Evolutionary conservation across 1,140 invertebrate genomes (phyloP).

Genomic region (Spodoptera litura): DNA sequence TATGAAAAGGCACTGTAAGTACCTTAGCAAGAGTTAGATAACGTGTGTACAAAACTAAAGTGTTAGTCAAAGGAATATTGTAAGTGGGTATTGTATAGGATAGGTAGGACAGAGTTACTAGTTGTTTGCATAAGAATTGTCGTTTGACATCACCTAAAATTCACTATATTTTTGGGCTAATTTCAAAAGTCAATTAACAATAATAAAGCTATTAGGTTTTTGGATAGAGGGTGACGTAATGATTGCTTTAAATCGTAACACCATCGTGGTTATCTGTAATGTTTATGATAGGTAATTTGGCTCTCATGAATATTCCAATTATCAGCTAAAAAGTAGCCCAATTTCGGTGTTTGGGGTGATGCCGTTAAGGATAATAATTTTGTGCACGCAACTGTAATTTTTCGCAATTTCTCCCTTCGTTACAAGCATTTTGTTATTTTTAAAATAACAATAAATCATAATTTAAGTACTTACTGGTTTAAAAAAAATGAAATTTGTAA

Average conservation of each 20-base stretch:
- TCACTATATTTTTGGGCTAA: too few relatives aligned
- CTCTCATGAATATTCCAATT: too few relatives aligned
- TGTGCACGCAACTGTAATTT: neutral
- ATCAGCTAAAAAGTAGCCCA: too few relatives aligned
- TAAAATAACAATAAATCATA: slow-evolving; percentile 37
- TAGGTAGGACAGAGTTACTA: slow-evolving; percentile 4
- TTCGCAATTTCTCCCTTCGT: slow-evolving; percentile 3
- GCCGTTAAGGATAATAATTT: too few relatives aligned
- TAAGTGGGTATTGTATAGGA: slow-evolving; percentile 31
- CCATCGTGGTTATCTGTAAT: too few relatives aligned
- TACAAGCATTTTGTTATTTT: slow-evolving; percentile 54
- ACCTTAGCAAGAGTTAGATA: slow-evolving; percentile 36
- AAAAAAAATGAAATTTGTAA: neutral
- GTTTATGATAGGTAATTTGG: too few relatives aligned
- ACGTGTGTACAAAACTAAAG: slow-evolving; percentile 52
- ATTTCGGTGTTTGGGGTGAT: too few relatives aligned
- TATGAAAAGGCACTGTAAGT: slow-evolving; percentile 24
- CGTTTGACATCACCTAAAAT: too few relatives aligned
- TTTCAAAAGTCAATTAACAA: too few relatives aligned
- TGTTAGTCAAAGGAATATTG: slow-evolving; percentile 46
- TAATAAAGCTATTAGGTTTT: too few relatives aligned
- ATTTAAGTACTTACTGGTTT: slow-evolving; percentile 19
- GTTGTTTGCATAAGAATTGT: neutral
- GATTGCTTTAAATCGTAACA: too few relatives aligned
- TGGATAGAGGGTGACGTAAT: too few relatives aligned